A percentile compares a stretch with the other conserved stretches of the same genome.
These are phyloP conservation scores for Oscheius myriophilus DNA, from an alignment of 2,888 invertebrate species.

Conservation along the genomic window DNA sequence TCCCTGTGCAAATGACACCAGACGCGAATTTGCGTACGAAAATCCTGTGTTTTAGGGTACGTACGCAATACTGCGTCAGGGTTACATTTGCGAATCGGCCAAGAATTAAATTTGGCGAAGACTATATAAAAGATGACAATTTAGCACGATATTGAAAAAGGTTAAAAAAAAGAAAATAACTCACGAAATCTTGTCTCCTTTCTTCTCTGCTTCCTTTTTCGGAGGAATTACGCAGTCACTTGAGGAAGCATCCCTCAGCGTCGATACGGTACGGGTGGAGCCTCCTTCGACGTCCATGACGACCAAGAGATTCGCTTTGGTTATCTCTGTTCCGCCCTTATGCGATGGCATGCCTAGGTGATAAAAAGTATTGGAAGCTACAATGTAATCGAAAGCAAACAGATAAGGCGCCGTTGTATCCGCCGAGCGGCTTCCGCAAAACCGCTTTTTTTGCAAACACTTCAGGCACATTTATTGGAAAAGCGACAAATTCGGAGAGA, in stretches of 20 bases:
- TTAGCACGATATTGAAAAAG: not conserved
- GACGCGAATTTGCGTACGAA: too few relatives aligned
- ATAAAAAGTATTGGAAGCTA: slow-evolving; percentile 26
- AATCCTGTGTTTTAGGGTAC: too few relatives aligned
- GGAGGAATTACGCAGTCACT: slow-evolving; percentile 2
- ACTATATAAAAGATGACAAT: too few relatives aligned
- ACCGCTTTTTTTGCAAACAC: too few relatives aligned
- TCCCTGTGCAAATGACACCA: too few relatives aligned
- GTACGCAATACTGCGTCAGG: too few relatives aligned
- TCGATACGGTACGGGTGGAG: slow-evolving; percentile 8
- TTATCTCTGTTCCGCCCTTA: slow-evolving; percentile 27
- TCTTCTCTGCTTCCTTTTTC: not conserved
- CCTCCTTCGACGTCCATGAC: slow-evolving; percentile 28
- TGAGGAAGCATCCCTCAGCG: not conserved
- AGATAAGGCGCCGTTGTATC: too few relatives aligned
- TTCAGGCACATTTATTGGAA: too few relatives aligned
- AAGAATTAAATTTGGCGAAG: too few relatives aligned
- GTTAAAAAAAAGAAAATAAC: slow-evolving; percentile 17
- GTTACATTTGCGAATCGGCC: too few relatives aligned
- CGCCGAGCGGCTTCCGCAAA: too few relatives aligned
- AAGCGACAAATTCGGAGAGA: too few relatives aligned
- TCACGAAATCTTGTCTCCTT: slow-evolving; percentile 48
- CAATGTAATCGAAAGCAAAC: slow-evolving; percentile 20
- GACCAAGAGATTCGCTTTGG: slow-evolving; percentile 17
- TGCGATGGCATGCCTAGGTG: slow-evolving; percentile 26